phyloP scores from a whole-genome alignment of 2,888 invertebrate species.

The Eupithecia centaureata region DNA sequence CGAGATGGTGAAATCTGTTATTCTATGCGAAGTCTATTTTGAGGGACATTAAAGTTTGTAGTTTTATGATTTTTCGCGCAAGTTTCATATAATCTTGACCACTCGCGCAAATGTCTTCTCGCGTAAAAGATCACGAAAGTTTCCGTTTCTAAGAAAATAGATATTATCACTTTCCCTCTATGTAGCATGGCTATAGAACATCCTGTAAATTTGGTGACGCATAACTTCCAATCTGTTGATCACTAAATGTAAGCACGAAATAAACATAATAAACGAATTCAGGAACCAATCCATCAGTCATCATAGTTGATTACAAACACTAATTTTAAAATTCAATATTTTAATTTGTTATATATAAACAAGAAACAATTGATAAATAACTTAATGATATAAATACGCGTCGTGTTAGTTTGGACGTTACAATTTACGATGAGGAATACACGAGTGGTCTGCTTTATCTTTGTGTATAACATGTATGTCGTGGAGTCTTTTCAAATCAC shows the following conservation, averaged over 20 bases:
- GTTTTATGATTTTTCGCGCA: too few relatives aligned
- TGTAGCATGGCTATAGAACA: too few relatives aligned
- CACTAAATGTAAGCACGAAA: neutral
- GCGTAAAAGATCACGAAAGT: too few relatives aligned
- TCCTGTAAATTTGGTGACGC: too few relatives aligned
- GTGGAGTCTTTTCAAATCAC: neutral
- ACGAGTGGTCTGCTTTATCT: neutral
- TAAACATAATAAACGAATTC: neutral
- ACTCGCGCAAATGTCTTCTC: too few relatives aligned
- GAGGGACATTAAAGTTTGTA: too few relatives aligned
- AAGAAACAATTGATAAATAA: neutral
- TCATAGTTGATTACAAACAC: constrained; percentile 3
- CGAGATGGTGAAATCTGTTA: too few relatives aligned
- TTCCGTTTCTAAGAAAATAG: too few relatives aligned
- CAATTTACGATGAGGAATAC: neutral
- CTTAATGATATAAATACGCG: neutral
- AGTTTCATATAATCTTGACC: too few relatives aligned
- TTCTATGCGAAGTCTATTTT: too few relatives aligned
- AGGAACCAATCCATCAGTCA: neutral
- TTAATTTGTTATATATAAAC: neutral
- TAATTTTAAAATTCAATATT: constrained; percentile 2
- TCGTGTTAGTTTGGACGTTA: neutral
- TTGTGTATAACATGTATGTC: neutral
- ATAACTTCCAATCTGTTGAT: neutral
- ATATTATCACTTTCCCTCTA: too few relatives aligned